phyloP scores from a whole-genome alignment of 2,113 vertebrate genomes.

The Myrmophylax atrothorax region DNA sequence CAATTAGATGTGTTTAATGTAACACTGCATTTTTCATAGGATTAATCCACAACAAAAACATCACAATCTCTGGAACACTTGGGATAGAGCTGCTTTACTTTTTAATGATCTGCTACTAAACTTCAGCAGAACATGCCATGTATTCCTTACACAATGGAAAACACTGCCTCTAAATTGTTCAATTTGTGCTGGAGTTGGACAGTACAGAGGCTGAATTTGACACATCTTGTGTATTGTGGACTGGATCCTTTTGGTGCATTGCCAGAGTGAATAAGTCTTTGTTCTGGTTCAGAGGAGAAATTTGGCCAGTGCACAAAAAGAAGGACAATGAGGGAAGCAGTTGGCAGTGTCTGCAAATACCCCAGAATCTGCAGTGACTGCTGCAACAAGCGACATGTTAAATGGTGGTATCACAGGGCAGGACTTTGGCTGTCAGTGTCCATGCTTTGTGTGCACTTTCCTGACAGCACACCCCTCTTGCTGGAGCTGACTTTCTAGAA shows the following conservation, averaged over 20 bases:
- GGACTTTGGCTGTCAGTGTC: not conserved
- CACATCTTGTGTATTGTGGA: not conserved
- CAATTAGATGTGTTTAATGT: not conserved
- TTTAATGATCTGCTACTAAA: not conserved
- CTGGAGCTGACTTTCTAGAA: not conserved
- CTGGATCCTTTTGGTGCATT: not conserved
- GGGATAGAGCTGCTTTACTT: not conserved
- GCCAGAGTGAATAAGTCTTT: conserved; percentile 7
- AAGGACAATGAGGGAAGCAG: not conserved
- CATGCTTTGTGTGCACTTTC: not conserved
- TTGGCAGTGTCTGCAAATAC: not conserved
- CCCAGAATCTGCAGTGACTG: not conserved
- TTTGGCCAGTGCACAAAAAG: not conserved
- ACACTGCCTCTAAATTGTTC: not conserved
- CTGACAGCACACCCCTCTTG: not conserved
- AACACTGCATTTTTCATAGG: not conserved
- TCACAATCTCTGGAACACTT: not conserved
- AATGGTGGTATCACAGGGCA: not conserved
- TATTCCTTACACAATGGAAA: not conserved
- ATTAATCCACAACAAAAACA: not conserved
- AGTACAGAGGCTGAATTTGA: not conserved
- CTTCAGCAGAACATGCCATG: not conserved
- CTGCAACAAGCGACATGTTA: not conserved
- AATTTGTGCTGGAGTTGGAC: not conserved
- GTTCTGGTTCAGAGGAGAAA: conserved; percentile 18